Percentiles rank a stretch among this genome's conserved stretches.
Evolutionary conservation across 2,797 vertebrate genomes (phyloP).

Genomic region (Gallirallus australis): DNA sequence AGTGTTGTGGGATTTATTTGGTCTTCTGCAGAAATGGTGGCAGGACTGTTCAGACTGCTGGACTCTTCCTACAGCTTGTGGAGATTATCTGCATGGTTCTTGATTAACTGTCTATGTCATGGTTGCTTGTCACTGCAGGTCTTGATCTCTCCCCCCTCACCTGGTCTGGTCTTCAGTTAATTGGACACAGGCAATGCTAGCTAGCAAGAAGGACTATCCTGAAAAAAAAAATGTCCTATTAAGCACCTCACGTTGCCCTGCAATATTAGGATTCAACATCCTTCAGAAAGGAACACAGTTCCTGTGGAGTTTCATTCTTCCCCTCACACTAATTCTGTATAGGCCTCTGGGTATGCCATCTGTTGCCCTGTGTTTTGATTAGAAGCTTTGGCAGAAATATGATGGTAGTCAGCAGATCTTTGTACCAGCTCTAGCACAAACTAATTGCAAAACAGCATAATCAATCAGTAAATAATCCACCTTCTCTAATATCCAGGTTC

Average conservation of each 20-base stretch:
- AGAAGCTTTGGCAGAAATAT: constrained; percentile 12
- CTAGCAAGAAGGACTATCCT: neutral
- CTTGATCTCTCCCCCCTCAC: neutral
- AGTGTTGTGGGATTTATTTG: neutral
- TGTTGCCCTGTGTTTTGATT: neutral
- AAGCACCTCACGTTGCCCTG: neutral
- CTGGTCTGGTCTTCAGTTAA: neutral
- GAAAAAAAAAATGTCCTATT: neutral
- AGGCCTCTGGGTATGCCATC: neutral
- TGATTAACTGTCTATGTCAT: neutral
- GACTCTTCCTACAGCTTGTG: neutral
- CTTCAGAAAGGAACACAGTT: neutral
- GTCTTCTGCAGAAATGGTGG: neutral
- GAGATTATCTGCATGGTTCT: neutral
- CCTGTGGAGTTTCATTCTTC: neutral
- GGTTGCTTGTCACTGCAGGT: neutral
- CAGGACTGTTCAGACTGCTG: neutral
- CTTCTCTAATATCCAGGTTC: neutral
- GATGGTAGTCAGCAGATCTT: neutral
- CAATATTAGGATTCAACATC: neutral
- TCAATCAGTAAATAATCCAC: neutral
- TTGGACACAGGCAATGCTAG: neutral
- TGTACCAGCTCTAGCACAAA: neutral
- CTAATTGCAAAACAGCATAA: neutral
- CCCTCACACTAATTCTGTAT: neutral